Evolutionary conservation across 2,113 vertebrate genomes (phyloP).

Genomic region (Saguinus imperator): DNA sequence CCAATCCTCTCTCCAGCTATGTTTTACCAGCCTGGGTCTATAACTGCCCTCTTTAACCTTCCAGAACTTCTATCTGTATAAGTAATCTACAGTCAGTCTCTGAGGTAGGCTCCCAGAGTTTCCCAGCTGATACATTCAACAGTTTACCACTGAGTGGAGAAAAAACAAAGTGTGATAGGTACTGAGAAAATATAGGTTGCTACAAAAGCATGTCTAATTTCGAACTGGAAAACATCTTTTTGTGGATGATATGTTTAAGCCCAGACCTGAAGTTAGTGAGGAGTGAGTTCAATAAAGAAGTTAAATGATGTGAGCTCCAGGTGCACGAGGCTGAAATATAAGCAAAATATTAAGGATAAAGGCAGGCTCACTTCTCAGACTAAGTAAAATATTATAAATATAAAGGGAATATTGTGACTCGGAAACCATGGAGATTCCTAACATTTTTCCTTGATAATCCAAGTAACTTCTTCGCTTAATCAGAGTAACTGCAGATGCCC

Average conservation of each 20-base stretch:
- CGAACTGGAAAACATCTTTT: background rate
- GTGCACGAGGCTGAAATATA: background rate
- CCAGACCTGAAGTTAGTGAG: background rate
- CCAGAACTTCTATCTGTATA: background rate
- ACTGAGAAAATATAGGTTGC: background rate
- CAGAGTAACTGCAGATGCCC: background rate
- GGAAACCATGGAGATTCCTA: background rate
- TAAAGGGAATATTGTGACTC: background rate
- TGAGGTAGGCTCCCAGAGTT: background rate
- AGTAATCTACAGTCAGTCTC: background rate
- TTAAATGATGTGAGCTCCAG: background rate
- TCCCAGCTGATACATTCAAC: background rate
- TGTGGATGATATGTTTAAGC: background rate
- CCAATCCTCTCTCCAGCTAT: background rate
- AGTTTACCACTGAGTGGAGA: background rate
- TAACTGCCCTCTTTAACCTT: background rate
- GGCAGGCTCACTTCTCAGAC: background rate
- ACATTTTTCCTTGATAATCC: background rate
- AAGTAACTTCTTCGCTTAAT: background rate
- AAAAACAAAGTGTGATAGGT: background rate
- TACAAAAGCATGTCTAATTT: background rate
- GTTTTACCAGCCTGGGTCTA: background rate
- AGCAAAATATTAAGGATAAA: background rate
- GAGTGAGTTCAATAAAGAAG: background rate
- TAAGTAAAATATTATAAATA: background rate